Conservation (phyloP, 2,888 invertebrate genomes). For the Sphaerophoria taeniata region DNA sequence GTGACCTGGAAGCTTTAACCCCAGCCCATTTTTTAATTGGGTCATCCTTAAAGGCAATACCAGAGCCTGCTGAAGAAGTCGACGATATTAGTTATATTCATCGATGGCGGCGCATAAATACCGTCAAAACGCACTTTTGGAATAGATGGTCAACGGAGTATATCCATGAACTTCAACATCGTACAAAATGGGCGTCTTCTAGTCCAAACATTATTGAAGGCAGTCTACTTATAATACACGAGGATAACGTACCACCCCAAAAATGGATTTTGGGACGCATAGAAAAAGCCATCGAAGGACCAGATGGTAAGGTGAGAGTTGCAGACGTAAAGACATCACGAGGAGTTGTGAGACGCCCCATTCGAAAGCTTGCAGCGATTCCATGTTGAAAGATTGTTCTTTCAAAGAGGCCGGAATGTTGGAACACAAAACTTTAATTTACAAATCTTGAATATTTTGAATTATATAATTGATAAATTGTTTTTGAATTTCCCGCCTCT, state of each 20-base stretch:
- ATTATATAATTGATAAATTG: too few species aligned
- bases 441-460: too few species aligned
- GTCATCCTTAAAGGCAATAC: not conserved
- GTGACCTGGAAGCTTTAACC: not conserved
- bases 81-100: not conserved
- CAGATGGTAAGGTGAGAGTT: conserved; percentile 7
- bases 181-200: not conserved
- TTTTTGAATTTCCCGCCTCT: too few species aligned
- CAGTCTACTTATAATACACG: conserved; percentile 7
- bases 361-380: too few species aligned
- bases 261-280: conserved; percentile 20
- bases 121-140: conserved; percentile 16
- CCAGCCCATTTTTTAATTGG: not conserved
- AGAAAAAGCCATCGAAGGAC: not conserved
- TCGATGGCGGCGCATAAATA: not conserved
- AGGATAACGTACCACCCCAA: conserved; percentile 25
- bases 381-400: too few species aligned
- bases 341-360: not conserved
- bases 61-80: not conserved
- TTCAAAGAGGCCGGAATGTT: too few species aligned
- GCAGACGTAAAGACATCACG: not conserved
- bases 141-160: not conserved
- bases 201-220: not conserved
- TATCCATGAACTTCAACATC: not conserved
- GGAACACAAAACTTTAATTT: too few species aligned